Base-by-base conservation (phyloP, 2,113 vertebrate species). In the Phoenicopterus ruber region DNA sequence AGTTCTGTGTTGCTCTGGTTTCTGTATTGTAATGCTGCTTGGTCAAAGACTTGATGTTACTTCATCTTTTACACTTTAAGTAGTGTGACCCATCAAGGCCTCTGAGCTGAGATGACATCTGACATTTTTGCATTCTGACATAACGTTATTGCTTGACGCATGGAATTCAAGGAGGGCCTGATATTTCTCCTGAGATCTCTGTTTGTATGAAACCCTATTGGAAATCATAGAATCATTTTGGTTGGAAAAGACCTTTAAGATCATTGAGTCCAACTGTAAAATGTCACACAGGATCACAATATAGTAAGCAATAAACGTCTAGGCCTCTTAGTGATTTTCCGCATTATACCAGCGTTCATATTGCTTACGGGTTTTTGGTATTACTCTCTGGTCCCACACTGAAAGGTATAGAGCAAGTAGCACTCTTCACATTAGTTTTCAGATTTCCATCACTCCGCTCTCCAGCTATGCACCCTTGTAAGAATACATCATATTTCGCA, bases 91-190 rank as follows among this genome's bases (percentile, higher is more conserved):
- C 17, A 7, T 54, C 17, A 20, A 62, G 57, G 47, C 17, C 38
- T n/a, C 66, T 86, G 38, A 72, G 32, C 29, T 40, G 18, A 62
- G 42, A 32, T 38, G 29, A 47, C 62, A 17, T 57, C 66, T 86
- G 36, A n/a, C 17, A 2, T 40, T 83, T 91, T 89, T 91, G 34
- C 63, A 15, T 86, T 78, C 85, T 78, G 42, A 67, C 38, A 25
- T 31, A 21, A 36, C 10, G 2, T 55, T 79, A 11, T 10, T 82
- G 11, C 44, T 70, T 74, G 55, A 13, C 34, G n/a, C 0, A 0
- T 49, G 49, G 29, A 16, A 14, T 80, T 89, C 50, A 52, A 31
- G 58, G 36, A 34, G 78, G 34, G 11, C 28, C 50, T 49, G 17
- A 29, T 72, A 0, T 59, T 95, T 83, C 20, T 84, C 6, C 62